Conservation (phyloP, 2,113 vertebrate species). For the Labeo rohita region DNA sequence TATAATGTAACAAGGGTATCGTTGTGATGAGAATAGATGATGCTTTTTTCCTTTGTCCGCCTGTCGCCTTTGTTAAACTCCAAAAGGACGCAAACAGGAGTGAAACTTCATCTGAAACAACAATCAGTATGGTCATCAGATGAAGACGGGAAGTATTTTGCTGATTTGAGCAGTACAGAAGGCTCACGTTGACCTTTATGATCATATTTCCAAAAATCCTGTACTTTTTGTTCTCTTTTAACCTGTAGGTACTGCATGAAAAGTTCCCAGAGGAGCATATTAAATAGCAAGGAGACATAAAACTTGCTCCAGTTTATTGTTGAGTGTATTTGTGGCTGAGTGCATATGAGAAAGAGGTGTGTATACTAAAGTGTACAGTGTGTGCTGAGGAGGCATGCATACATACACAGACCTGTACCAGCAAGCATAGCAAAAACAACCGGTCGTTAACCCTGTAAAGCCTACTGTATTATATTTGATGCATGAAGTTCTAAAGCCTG, state of each 20-base stretch:
- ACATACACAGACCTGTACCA: neutral
- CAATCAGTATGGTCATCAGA: neutral
- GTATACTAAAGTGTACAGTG: neutral
- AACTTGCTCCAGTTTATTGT: neutral
- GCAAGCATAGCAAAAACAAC: neutral
- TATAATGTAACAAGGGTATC: neutral
- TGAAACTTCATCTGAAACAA: conserved; percentile 14
- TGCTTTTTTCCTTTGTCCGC: neutral
- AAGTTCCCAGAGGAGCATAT: neutral
- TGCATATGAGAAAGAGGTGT: neutral
- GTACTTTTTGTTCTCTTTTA: neutral
- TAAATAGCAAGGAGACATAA: neutral
- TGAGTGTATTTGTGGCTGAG: neutral
- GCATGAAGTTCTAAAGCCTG: neutral
- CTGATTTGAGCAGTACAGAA: neutral
- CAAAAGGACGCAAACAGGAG: neutral
- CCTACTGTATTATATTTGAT: neutral
- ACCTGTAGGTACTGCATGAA: neutral
- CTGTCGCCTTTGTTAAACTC: neutral
- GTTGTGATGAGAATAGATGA: neutral
- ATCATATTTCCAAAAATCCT: conserved; percentile 20
- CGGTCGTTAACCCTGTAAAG: neutral
- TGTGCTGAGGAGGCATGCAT: neutral
- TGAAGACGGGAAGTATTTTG: neutral
- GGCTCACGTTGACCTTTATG: neutral